A percentile compares a stretch with the other conserved stretches of the same genome.
Evolutionary conservation across 1,140 invertebrate species (phyloP).

Genomic region (Watersipora subatra): DNA sequence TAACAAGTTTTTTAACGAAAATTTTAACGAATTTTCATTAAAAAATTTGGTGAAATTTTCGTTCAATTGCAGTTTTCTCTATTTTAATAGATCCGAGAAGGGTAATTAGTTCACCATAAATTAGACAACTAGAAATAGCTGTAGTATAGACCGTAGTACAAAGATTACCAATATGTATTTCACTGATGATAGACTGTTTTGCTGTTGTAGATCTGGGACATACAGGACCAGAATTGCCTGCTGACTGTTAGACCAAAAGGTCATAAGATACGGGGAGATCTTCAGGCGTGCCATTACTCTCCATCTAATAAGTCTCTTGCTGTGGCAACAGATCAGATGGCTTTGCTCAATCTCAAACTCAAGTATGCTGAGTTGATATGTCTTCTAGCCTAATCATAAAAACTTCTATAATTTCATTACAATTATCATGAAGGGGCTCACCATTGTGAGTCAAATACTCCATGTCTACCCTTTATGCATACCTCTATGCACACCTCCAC

Average conservation of each 20-base stretch:
- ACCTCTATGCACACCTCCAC: too few relatives aligned
- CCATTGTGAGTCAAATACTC: slow-evolving; percentile 2
- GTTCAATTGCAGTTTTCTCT: too few relatives aligned
- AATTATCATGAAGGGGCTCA: background rate
- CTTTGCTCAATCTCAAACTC: slow-evolving; percentile 27
- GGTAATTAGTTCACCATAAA: too few relatives aligned
- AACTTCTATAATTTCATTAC: too few relatives aligned
- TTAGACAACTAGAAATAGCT: too few relatives aligned
- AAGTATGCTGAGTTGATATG: slow-evolving; percentile 19
- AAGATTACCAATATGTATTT: too few relatives aligned
- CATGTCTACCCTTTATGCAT: too few relatives aligned
- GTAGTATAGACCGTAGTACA: too few relatives aligned
- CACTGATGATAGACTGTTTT: background rate
- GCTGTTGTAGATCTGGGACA: slow-evolving; percentile 34
- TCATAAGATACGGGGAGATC: slow-evolving; percentile 38
- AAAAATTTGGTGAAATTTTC: too few relatives aligned
- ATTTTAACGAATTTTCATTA: too few relatives aligned
- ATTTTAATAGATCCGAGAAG: too few relatives aligned
- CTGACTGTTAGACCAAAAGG: slow-evolving; percentile 36
- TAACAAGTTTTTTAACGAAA: too few relatives aligned
- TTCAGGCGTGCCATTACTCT: slow-evolving; percentile 37
- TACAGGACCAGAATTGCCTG: slow-evolving; percentile 37
- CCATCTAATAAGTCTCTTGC: slow-evolving; percentile 29
- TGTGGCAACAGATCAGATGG: slow-evolving; percentile 36
- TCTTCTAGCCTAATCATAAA: background rate